These are phyloP conservation scores for Patella ulyssiponensis DNA, from an alignment of 2,888 invertebrate genomes.

Conservation along the genomic window DNA sequence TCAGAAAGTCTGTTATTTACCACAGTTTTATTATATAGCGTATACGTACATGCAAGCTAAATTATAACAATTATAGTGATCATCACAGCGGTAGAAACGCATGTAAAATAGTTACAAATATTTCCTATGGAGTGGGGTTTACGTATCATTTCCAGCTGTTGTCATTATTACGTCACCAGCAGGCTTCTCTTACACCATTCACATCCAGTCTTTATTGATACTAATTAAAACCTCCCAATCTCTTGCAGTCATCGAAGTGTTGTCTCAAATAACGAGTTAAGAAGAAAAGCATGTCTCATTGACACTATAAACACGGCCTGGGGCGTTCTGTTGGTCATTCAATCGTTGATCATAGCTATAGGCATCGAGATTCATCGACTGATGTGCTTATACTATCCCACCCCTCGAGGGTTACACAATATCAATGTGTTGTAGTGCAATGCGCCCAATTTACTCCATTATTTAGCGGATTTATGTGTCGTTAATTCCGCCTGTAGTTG, in stretches of 20 bases:
- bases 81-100: too few species aligned
- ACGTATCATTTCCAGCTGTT: conserved; percentile 9
- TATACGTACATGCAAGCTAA: too few species aligned
- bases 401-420: conserved; percentile 2
- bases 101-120: too few species aligned
- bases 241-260: background rate
- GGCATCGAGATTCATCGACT: conserved; percentile 5
- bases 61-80: too few species aligned
- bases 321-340: background rate
- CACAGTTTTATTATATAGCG: too few species aligned
- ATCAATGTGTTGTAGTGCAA: background rate
- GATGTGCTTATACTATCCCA: background rate
- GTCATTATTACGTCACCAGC: conserved; percentile 7
- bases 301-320: conserved; percentile 6
- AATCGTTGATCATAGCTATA: conserved; percentile 1
- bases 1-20: too few species aligned
- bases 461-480: background rate
- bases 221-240: conserved; percentile 9
- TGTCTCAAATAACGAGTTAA: conserved; percentile 11
- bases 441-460: conserved; percentile 1
- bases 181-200: background rate
- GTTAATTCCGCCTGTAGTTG: background rate
- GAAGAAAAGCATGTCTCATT: conserved; percentile 11
- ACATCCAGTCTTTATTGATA: conserved; percentile 11
- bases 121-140: too few species aligned